These are phyloP conservation scores for Barypeithes pellucidus DNA, from an alignment of 2,888 invertebrate genomes.

Conservation along the genomic window DNA sequence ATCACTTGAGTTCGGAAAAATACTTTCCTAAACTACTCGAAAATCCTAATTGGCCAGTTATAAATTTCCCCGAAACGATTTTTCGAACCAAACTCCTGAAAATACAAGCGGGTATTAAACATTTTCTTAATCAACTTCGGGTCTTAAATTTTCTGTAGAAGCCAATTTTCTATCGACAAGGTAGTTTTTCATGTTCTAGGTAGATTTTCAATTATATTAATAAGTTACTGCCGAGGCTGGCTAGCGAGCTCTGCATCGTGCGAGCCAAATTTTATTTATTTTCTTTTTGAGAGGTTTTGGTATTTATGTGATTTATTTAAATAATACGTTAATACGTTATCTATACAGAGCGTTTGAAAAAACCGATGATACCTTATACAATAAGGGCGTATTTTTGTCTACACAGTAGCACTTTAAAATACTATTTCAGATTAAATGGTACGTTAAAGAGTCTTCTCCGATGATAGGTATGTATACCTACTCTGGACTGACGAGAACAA, in stretches of 20 bases:
- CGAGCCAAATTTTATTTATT: slow-evolving; percentile 16
- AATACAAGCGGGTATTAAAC: slow-evolving; percentile 25
- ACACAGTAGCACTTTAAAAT: no score
- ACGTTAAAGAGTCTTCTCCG: no score
- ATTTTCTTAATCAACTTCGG: slow-evolving; percentile 33
- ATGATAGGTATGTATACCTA: no score
- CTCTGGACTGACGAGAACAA: no score
- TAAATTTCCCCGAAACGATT: slow-evolving; percentile 9
- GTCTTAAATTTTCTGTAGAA: slow-evolving; percentile 21
- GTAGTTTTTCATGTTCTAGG: slow-evolving; percentile 18
- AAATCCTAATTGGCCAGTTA: slow-evolving; percentile 13
- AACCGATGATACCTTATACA: no score
- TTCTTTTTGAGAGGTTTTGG: neutral
- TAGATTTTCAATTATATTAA: slow-evolving; percentile 22
- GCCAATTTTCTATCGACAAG: slow-evolving; percentile 18
- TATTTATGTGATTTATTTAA: neutral
- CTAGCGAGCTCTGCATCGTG: slow-evolving; percentile 1
- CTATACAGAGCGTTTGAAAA: no score
- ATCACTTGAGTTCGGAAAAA: neutral
- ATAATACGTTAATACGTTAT: no score
- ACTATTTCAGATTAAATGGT: no score
- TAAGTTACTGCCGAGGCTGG: neutral
- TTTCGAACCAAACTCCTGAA: slow-evolving; percentile 7
- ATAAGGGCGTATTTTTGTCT: no score
- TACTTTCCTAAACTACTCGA: neutral